Evolutionary conservation across 2,113 vertebrate species (phyloP).

Genomic region (Apus apus): DNA sequence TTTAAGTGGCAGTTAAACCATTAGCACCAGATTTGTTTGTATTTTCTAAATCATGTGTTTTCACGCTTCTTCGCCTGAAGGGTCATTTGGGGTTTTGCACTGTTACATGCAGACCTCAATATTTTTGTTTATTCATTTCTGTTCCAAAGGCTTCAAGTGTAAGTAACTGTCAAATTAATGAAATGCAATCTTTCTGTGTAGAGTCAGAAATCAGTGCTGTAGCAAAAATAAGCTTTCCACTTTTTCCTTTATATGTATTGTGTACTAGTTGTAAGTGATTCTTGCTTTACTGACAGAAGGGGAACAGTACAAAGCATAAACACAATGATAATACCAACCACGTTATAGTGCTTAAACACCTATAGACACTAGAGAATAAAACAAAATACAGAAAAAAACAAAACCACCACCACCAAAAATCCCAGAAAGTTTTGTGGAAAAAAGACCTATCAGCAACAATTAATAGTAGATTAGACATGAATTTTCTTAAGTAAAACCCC

Average conservation of each 20-base stretch:
- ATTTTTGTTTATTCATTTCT: background rate
- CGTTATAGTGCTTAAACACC: fast-evolving
- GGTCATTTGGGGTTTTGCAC: background rate
- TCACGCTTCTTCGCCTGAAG: too few relatives aligned
- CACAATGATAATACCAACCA: background rate
- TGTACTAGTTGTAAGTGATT: background rate
- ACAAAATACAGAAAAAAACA: background rate
- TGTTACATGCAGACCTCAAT: background rate
- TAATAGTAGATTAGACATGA: background rate
- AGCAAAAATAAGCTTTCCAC: background rate
- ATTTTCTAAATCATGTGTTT: fast-evolving
- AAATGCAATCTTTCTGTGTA: background rate
- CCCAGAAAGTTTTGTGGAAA: background rate
- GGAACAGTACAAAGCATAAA: background rate
- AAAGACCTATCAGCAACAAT: background rate
- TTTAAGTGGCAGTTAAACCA: background rate
- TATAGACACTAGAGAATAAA: background rate
- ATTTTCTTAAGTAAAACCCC: background rate
- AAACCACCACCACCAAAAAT: background rate
- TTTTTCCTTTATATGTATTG: background rate
- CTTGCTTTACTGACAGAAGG: background rate
- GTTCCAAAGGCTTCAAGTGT: background rate
- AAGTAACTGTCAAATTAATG: background rate
- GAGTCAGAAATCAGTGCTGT: background rate
- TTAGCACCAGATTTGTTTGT: too few relatives aligned